Evolutionary conservation across 2,888 invertebrate species (phyloP), one percentile per base, ranked within the genome.

Genomic region (Drosophila niveifrons): DNA sequence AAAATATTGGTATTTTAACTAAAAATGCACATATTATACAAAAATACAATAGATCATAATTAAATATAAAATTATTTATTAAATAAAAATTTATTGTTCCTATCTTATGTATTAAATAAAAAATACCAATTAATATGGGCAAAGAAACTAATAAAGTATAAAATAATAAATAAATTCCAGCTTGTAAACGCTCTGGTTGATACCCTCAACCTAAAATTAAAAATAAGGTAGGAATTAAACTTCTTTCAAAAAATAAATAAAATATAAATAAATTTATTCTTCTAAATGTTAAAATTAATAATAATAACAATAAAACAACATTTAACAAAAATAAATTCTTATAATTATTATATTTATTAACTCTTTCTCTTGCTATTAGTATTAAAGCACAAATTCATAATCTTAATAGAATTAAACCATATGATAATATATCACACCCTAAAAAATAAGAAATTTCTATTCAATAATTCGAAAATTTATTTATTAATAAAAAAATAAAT

Each of bases 1-100:
- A 18, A 18, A 18, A 18, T 18, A 18, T 18, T 18, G 18, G 18
- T 18, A 95, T 93, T 92, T 96, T 96, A 2, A 95, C 94, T 92
- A 95, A 94, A 95, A 96, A 96, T 79, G 94, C 94, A 75, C 94
- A 83, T 90, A 94, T 92, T 89, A 94, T 92, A 83, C 91, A 93
- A 86, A 94, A 91, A 94, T 93, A 94, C 89, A 94, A 50, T 47
- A 79, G 59, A 55, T 75, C 74, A 65, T 64, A 85, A 94, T 88
- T 62, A 89, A 77, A 83, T 72, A 77, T 92, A 90, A 79, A 91
- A 93, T 92, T 93, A 78, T 92, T 92, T 91, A 92, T 91, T 92
- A 93, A 92, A 93, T 92, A 93, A 91, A 94, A 93, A 91, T 93
- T 93, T 91, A 95, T 92, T 82, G 92, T 93, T 86, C 92, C 91